Evolutionary conservation across 2,888 invertebrate species (phyloP), one percentile per base, ranked within the genome.

Genomic region (Kryphioiulus occultus): DNA sequence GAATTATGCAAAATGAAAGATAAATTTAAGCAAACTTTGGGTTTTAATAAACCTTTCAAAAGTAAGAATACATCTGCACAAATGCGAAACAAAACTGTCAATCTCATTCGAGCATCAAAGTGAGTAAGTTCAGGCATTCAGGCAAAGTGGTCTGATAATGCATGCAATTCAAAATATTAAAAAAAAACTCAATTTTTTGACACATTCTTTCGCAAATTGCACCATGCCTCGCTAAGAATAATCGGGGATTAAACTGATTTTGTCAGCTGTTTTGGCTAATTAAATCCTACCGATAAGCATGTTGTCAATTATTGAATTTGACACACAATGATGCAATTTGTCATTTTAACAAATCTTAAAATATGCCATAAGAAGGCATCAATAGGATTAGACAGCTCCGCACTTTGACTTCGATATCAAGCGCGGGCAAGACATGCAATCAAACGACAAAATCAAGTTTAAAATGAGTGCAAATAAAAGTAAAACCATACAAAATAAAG

Each of bases 401-500:
- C 78, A 78, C 15, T 32, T 78, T 78, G 30, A 78, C 3, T 78
- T 30, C 78, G 17, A 30, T 30, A 10, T 78, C 30, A 78, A 78
- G 78, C 78, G 78, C 78, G 78, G 30, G 15, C 17, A 32, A 78
- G 15, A 30, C 78, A 30, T 78, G 78, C 78, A 32, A 78, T 32
- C 78, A 78, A 78, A 78, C 78, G 26, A 78, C 15, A 17, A 78
- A 78, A 19, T 53, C n/a, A 53, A n/a, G 26, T 78, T 26, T 12
- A 68, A 78, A 78, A 78, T 78, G 30, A 26, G 30, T 78, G 78
- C 78, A 78, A 78, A 78, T 78, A 78, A 78, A 78, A 78, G 53
- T 78, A 78, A n/a, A 78, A 78, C 78, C 78, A 78, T 78, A 78
- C 17, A 78, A 78, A 78, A 78, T 68, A 68, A 68, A 68, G 68